phyloP scores from a whole-genome alignment of 2,888 invertebrate species.

The Chrysolina haemoptera region DNA sequence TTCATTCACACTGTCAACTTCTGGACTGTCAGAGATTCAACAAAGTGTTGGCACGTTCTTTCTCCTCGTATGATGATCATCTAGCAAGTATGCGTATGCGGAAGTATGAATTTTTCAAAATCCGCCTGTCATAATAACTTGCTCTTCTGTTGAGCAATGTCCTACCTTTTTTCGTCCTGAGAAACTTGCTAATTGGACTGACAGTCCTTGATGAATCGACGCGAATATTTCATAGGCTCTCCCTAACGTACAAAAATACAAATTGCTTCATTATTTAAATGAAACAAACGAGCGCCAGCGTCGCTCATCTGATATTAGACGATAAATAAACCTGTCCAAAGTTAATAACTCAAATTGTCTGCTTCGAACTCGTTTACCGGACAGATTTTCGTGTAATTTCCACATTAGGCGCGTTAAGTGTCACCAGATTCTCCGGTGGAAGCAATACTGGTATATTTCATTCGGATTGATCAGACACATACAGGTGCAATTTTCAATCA shows the following conservation, averaged over 20 bases:
- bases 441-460: not conserved
- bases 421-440: not conserved
- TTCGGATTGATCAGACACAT: not conserved
- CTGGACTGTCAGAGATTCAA: no score
- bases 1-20: no score
- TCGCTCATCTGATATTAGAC: not conserved
- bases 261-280: not conserved
- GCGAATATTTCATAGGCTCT: not conserved
- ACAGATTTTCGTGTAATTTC: not conserved
- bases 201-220: no score
- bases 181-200: no score
- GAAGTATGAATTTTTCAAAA: no score
- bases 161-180: no score
- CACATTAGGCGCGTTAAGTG: constrained; percentile 2
- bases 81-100: no score
- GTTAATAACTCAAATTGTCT: constrained; percentile 8
- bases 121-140: no score
- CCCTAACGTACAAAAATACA: not conserved
- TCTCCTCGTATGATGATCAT: no score
- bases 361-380: not conserved
- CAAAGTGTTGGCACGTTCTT: no score
- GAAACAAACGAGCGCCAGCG: not conserved
- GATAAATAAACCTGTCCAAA: not conserved
- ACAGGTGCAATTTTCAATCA: no score
- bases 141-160: no score